Percentiles rank a stretch among this genome's conserved stretches.
Evolutionary conservation across 2,888 invertebrate genomes (phyloP).

Genomic region (Cremastinae sp.): DNA sequence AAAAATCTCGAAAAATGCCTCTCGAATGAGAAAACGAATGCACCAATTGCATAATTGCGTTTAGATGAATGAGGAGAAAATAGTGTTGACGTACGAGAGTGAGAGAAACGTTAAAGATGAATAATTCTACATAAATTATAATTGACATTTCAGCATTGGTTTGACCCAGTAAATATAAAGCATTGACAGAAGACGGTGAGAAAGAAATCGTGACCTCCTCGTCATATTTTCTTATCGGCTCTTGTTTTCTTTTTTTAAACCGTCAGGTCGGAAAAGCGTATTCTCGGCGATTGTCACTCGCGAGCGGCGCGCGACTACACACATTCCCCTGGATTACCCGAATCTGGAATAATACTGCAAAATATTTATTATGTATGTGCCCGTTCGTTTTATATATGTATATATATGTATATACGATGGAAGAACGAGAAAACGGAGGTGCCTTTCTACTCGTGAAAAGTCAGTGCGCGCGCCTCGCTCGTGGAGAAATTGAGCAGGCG

Average conservation of each 20-base stretch:
- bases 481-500: conserved; percentile 63
- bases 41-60: too few relatives aligned
- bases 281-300: conserved; percentile 7
- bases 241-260: conserved; percentile 9
- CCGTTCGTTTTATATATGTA: background rate
- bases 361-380: conserved; percentile 10
- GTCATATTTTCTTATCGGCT: background rate
- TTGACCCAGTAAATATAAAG: conserved; percentile 1
- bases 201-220: conserved; percentile 9
- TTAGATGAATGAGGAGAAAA: too few relatives aligned
- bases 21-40: too few relatives aligned
- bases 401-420: conserved; percentile 14
- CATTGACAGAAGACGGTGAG: background rate
- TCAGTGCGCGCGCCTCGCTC: conserved; percentile 54
- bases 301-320: background rate
- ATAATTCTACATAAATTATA: background rate
- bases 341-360: conserved; percentile 14
- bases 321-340: conserved; percentile 34
- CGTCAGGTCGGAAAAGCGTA: conserved; percentile 32
- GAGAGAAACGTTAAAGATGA: too few relatives aligned
- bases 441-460: conserved; percentile 66
- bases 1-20: too few relatives aligned
- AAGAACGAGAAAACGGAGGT: conserved; percentile 58
- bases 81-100: too few relatives aligned
- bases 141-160: background rate